phyloP scores from a whole-genome alignment of 2,888 invertebrate species.

The Papilio elwesi region DNA sequence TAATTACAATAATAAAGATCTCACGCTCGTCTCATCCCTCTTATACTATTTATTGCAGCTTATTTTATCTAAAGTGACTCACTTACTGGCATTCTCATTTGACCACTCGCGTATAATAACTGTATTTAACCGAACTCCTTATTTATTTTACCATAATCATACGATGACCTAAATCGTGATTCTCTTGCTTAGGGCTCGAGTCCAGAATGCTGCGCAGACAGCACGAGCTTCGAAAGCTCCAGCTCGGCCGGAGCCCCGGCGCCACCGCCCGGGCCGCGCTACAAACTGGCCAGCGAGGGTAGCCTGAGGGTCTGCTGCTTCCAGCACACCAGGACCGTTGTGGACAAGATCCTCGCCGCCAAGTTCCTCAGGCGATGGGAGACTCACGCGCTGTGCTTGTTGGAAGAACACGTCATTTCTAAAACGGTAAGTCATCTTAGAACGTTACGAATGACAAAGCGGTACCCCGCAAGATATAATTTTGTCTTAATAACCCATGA shows the following conservation, averaged over 20 bases:
- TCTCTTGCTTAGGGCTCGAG: slow-evolving; percentile 75
- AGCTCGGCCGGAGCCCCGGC: slow-evolving; percentile 65
- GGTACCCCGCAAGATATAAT: neutral
- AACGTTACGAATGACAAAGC: neutral
- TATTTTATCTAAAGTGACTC: too few relatives aligned
- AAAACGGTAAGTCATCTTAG: slow-evolving; percentile 86
- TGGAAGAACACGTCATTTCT: slow-evolving; percentile 87
- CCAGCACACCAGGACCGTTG: slow-evolving; percentile 90
- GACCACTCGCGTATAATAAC: neutral
- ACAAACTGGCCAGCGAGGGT: slow-evolving; percentile 89
- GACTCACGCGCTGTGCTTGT: slow-evolving; percentile 88
- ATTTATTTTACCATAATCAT: neutral
- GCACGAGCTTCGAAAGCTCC: slow-evolving; percentile 68
- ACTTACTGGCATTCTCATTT: neutral
- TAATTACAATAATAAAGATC: too few relatives aligned
- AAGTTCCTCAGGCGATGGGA: slow-evolving; percentile 92
- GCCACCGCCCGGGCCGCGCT: slow-evolving; percentile 84
- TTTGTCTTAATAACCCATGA: too few relatives aligned
- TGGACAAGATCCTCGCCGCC: slow-evolving; percentile 90
- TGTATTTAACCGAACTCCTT: neutral
- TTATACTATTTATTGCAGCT: too few relatives aligned
- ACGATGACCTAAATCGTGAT: neutral
- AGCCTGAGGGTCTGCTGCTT: slow-evolving; percentile 90
- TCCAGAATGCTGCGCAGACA: slow-evolving; percentile 81
- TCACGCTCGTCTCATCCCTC: too few relatives aligned